Percentiles rank a stretch among this genome's conserved stretches.
phyloP scores from a whole-genome alignment of 2,113 vertebrate genomes.

The Lampris megalopsis region DNA sequence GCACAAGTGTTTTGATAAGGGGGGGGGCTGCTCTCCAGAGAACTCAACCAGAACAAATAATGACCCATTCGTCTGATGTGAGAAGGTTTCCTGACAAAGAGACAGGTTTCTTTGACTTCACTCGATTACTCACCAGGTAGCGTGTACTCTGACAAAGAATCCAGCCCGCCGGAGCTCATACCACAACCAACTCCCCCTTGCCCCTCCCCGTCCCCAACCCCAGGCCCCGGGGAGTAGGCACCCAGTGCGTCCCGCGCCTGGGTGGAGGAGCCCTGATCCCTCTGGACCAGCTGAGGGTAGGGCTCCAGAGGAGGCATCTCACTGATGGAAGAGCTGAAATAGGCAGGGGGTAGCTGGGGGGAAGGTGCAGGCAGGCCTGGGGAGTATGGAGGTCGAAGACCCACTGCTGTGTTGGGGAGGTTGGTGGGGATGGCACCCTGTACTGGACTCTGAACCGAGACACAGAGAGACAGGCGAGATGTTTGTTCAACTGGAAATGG shows the following conservation, averaged over 20 bases:
- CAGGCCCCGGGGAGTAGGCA: conserved; percentile 82
- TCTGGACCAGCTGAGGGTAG: conserved; percentile 79
- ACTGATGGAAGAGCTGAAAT: conserved; percentile 79
- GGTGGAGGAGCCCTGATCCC: conserved; percentile 81
- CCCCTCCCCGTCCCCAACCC: conserved; percentile 60
- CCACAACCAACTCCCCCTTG: conserved; percentile 45
- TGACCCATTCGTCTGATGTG: too few species aligned
- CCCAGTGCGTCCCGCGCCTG: conserved; percentile 89
- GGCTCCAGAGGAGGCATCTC: conserved; percentile 82
- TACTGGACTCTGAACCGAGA: conserved; percentile 82
- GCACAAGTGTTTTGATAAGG: too few species aligned
- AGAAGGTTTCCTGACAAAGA: too few species aligned
- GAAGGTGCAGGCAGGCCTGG: conserved; percentile 86
- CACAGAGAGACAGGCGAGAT: background rate
- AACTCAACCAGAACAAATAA: too few species aligned
- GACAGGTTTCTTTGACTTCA: background rate
- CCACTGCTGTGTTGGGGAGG: conserved; percentile 89
- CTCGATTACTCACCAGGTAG: conserved; percentile 77
- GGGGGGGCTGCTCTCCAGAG: too few species aligned
- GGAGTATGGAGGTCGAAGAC: conserved; percentile 85
- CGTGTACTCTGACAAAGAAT: conserved; percentile 84
- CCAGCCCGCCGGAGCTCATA: conserved; percentile 66
- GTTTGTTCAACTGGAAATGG: background rate
- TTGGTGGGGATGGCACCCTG: conserved; percentile 91
- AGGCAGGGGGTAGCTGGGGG: conserved; percentile 84